Conservation (phyloP, 2,888 invertebrate genomes). For the Flexamia atlantica region DNA sequence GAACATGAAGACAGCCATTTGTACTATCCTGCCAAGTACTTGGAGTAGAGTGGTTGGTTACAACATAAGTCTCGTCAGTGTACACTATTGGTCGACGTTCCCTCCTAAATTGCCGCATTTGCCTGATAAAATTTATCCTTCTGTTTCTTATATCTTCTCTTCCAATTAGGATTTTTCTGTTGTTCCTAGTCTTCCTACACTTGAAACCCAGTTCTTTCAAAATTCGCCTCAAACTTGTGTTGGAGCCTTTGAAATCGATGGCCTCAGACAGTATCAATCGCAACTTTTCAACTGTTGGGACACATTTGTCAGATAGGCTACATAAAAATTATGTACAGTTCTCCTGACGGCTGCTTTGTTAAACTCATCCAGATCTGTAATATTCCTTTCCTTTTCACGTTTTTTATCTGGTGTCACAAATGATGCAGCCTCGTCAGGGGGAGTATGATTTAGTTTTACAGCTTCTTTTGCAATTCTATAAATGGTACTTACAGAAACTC, state of each 20-base stretch:
- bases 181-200: slow-evolving; percentile 17
- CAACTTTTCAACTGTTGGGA: slow-evolving; percentile 24
- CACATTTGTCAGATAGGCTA: neutral
- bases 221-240: slow-evolving; percentile 28
- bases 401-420: slow-evolving; percentile 18
- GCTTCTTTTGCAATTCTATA: neutral
- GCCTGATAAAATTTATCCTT: slow-evolving; percentile 28
- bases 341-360: slow-evolving; percentile 29
- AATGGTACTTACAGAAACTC: neutral
- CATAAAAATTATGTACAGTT: slow-evolving; percentile 25
- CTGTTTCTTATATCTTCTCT: slow-evolving; percentile 4
- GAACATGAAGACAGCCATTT: slow-evolving; percentile 2
- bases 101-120: slow-evolving; percentile 35
- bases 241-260: neutral
- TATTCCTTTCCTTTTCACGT: neutral
- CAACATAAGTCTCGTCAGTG: slow-evolving; percentile 38
- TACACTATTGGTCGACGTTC: slow-evolving; percentile 45
- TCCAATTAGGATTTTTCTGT: slow-evolving; percentile 28
- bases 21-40: neutral
- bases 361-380: slow-evolving; percentile 13
- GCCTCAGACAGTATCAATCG: slow-evolving; percentile 13
- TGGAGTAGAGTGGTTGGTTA: neutral
- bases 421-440: neutral
- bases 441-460: slow-evolving; percentile 4
- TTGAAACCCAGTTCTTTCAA: slow-evolving; percentile 27